phyloP scores from a whole-genome alignment of 2,888 invertebrate genomes.

The Drosophila yooni region DNA sequence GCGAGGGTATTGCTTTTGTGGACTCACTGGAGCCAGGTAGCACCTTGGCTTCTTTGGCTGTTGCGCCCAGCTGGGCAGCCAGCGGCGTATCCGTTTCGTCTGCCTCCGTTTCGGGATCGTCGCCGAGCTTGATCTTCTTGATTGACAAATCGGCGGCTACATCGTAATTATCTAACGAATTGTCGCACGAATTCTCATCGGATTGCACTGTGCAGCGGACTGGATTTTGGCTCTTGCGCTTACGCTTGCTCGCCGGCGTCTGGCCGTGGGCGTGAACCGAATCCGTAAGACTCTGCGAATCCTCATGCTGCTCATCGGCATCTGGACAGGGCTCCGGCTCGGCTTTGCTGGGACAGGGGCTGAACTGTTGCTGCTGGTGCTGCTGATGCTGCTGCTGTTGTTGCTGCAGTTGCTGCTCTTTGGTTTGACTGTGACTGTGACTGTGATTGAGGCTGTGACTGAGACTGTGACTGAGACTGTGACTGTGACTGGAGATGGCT shows the following conservation, averaged over 20 bases:
- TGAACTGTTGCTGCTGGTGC: conserved; percentile 66
- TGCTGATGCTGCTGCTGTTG: conserved; percentile 84
- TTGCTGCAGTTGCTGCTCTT: conserved; percentile 78
- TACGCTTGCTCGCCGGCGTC: conserved; percentile 89
- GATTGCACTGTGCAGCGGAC: conserved; percentile 89
- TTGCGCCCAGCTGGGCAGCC: conserved; percentile 43
- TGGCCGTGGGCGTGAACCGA: conserved; percentile 58
- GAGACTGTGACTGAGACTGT: conserved; percentile 85
- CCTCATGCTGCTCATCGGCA: conserved; percentile 87
- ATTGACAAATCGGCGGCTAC: conserved; percentile 83
- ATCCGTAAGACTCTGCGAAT: conserved; percentile 85
- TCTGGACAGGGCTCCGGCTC: conserved; percentile 58
- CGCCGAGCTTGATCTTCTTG: conserved; percentile 66
- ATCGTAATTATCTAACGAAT: conserved; percentile 82
- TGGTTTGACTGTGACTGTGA: conserved; percentile 82
- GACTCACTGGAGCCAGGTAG: conserved; percentile 72
- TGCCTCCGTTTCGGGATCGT: conserved; percentile 22
- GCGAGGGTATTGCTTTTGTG: conserved; percentile 83
- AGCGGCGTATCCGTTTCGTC: conserved; percentile 2
- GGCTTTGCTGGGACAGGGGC: conserved; percentile 27
- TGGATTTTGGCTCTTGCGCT: conserved; percentile 95
- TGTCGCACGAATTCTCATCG: conserved; percentile 83
- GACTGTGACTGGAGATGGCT: conserved; percentile 87
- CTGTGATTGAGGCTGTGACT: conserved; percentile 86
- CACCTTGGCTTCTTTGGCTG: conserved; percentile 65